A percentile compares a stretch with the other conserved stretches of the same genome.
These are phyloP conservation scores for Phoxinus dragarum DNA, from an alignment of 2,797 vertebrate species.

Conservation along the genomic window DNA sequence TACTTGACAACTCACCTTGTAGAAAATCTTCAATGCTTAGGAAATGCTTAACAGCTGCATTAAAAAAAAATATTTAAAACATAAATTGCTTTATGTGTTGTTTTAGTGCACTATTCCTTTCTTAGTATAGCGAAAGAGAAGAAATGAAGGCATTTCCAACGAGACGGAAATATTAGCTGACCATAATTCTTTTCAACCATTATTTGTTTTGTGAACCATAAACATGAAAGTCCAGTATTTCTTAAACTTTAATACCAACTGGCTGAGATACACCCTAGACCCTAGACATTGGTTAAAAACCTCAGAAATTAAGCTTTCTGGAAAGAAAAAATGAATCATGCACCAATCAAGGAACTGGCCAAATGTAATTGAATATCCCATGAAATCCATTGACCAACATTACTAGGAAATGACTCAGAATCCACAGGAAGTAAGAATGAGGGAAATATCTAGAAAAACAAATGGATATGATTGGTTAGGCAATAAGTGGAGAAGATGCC, in stretches of 20 bases:
- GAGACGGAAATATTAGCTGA: constrained; percentile 2
- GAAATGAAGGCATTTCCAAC: neutral
- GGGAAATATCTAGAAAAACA: neutral
- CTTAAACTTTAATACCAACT: neutral
- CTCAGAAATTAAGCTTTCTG: neutral
- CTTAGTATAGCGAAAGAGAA: neutral
- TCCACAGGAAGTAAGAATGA: neutral
- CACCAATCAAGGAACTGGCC: neutral
- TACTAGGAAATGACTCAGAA: neutral
- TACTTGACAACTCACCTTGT: neutral
- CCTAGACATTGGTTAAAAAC: neutral
- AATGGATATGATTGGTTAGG: neutral
- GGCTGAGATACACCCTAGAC: neutral
- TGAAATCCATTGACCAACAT: neutral
- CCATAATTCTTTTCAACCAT: neutral
- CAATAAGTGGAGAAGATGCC: neutral
- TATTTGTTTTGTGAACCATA: neutral
- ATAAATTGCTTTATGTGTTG: neutral
- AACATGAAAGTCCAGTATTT: neutral
- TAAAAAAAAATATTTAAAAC: neutral
- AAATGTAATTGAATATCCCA: neutral
- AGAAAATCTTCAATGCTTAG: neutral
- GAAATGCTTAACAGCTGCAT: neutral
- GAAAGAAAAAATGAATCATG: neutral
- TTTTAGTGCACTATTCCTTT: neutral